Conservation (phyloP, 2,113 vertebrate genomes). For the Danio rerio region DNA sequence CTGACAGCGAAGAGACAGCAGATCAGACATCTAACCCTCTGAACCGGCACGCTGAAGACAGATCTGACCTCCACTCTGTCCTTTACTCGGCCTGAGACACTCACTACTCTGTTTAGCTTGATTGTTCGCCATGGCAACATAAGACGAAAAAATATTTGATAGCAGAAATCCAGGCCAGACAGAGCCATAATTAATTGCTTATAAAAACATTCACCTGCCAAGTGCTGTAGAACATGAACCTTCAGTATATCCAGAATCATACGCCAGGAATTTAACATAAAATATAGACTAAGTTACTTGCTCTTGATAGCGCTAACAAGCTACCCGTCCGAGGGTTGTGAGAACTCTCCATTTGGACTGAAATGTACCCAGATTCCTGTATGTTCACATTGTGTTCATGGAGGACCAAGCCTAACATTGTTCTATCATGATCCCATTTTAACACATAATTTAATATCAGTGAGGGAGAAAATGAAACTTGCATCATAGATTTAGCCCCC, state of each 20-base stretch:
- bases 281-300: conserved; percentile 57
- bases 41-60: conserved; percentile 15
- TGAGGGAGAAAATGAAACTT: conserved; percentile 39
- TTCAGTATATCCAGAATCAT: conserved; percentile 65
- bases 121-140: conserved; percentile 67
- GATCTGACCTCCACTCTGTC: conserved; percentile 2
- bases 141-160: conserved; percentile 68
- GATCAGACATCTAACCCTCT: conserved; percentile 60
- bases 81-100: conserved; percentile 38
- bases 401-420: conserved; percentile 22
- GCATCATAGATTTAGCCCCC: conserved; percentile 17
- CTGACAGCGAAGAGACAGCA: conserved; percentile 55
- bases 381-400: neutral
- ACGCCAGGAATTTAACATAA: conserved; percentile 64
- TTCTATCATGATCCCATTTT: conserved; percentile 12
- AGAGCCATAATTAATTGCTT: conserved; percentile 70
- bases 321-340: conserved; percentile 46
- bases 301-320: conserved; percentile 33
- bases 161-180: conserved; percentile 61
- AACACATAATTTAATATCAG: conserved; percentile 42
- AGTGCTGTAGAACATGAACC: conserved; percentile 64
- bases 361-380: conserved; percentile 1
- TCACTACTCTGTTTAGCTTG: conserved; percentile 67
- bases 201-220: conserved; percentile 70
- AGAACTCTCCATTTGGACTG: conserved; percentile 28